A percentile compares a stretch with the other conserved stretches of the same genome.
These are phyloP conservation scores for Elgonia sp. DNA, from an alignment of 2,888 invertebrate species.

Conservation along the genomic window DNA sequence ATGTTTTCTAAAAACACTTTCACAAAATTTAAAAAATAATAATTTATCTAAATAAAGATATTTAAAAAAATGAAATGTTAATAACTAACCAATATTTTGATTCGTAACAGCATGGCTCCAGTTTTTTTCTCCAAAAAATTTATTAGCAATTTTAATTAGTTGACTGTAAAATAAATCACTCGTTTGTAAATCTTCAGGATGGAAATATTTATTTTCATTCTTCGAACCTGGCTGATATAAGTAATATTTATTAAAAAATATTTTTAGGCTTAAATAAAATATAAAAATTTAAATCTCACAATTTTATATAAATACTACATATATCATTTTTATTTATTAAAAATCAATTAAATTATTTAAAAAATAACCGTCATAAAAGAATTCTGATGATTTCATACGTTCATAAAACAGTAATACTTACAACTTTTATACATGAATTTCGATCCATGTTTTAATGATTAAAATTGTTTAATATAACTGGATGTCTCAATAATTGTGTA, in stretches of 20 bases:
- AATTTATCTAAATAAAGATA: no score
- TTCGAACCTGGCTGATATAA: background rate
- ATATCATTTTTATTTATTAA: background rate
- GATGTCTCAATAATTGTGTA: no score
- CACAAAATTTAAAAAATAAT: no score
- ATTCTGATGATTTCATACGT: no score
- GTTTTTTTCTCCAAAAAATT: background rate
- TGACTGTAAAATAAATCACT: background rate
- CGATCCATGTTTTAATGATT: background rate
- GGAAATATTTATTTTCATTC: background rate
- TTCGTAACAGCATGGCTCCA: background rate
- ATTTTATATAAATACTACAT: background rate
- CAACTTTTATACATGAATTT: slow-evolving; percentile 1
- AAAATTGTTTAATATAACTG: background rate
- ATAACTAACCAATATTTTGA: background rate
- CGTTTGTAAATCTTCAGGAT: background rate
- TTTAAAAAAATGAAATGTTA: no score
- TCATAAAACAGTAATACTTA: background rate
- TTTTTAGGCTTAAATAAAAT: background rate
- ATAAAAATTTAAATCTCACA: background rate
- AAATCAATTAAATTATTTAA: background rate
- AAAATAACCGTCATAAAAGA: no score
- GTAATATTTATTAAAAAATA: no score
- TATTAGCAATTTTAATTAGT: slow-evolving; percentile 7
- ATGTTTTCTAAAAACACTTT: no score